These are phyloP conservation scores for Chitala chitala DNA, from an alignment of 2,113 vertebrate species.

Conservation along the genomic window DNA sequence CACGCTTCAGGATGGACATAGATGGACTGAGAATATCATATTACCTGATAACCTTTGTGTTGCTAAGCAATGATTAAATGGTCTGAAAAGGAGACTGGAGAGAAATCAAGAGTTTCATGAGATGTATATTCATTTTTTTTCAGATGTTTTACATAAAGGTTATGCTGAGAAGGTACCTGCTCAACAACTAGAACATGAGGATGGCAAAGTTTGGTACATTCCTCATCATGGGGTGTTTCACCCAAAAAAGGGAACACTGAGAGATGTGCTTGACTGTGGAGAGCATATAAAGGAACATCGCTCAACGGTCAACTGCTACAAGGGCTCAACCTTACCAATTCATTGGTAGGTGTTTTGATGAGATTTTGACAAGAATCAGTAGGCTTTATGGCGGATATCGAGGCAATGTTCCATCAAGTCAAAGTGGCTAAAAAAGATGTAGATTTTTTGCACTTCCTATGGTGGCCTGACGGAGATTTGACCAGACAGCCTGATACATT, in stretches of 20 bases:
- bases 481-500: too few relatives aligned
- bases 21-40: background rate
- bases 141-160: background rate
- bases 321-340: background rate
- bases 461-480: constrained; percentile 2
- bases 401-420: constrained; percentile 3
- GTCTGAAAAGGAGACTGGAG: background rate
- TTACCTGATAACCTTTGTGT: background rate
- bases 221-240: constrained; percentile 20
- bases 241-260: constrained; percentile 13
- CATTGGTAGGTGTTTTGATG: background rate
- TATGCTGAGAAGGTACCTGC: constrained; percentile 6
- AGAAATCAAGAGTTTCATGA: background rate
- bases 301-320: constrained; percentile 16
- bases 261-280: constrained; percentile 20
- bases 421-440: background rate
- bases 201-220: constrained; percentile 22
- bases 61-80: background rate
- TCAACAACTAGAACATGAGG: background rate
- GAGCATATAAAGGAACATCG: constrained; percentile 16
- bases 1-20: background rate
- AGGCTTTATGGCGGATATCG: background rate
- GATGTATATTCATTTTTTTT: background rate
- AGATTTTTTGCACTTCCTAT: background rate
- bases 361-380: constrained; percentile 4